Evolutionary conservation across 1,140 invertebrate genomes (phyloP).

Genomic region (Tetraneura akinire): DNA sequence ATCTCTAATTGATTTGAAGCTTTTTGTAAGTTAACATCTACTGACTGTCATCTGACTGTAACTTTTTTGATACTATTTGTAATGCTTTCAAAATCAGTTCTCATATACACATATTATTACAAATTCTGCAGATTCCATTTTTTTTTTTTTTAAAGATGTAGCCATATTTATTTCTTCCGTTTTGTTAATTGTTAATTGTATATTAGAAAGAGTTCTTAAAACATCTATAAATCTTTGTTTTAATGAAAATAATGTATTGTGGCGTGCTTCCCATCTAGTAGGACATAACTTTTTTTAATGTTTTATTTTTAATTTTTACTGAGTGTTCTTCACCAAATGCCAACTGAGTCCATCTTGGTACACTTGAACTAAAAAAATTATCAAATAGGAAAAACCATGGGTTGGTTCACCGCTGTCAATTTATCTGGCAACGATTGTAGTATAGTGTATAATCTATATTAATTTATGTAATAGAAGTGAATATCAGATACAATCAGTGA

Average conservation of each 20-base stretch:
- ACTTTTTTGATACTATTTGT: background rate
- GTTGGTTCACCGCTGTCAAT: no score
- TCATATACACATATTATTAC: background rate
- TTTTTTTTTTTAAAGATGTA: background rate
- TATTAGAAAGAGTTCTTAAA: background rate
- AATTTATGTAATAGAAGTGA: no score
- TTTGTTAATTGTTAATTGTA: background rate
- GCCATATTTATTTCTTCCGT: background rate
- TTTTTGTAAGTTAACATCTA: background rate
- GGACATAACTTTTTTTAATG: constrained; percentile 13
- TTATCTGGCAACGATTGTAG: no score
- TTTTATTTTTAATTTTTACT: background rate
- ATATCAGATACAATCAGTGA: no score
- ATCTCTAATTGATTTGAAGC: background rate
- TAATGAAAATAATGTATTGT: constrained; percentile 3
- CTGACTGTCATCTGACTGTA: background rate
- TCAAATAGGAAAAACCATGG: no score
- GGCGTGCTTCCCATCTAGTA: background rate
- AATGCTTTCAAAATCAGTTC: background rate
- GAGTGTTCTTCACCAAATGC: background rate
- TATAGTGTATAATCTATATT: no score
- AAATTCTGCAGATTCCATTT: background rate
- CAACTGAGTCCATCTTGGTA: background rate
- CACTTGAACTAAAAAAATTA: constrained; percentile 21
- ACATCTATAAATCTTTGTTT: background rate